phyloP scores from a whole-genome alignment of 2,888 invertebrate genomes.

The Diaphora mendica region DNA sequence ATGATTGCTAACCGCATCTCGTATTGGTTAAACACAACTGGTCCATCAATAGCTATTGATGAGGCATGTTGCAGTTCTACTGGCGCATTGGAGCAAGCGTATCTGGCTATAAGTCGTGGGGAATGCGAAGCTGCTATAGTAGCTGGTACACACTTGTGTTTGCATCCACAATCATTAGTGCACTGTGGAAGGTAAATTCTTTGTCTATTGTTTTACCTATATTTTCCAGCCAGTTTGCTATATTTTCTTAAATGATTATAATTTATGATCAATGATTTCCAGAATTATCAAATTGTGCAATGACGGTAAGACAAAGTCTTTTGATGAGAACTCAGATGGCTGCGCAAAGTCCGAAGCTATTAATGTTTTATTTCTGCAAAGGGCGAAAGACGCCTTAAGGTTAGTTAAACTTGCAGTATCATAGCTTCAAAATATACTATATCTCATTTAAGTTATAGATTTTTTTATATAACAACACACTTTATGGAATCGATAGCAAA shows the following conservation, averaged over 20 bases:
- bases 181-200: slow-evolving; percentile 26
- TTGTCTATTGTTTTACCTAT: neutral
- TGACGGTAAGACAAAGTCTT: slow-evolving; percentile 94
- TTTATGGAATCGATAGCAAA: neutral
- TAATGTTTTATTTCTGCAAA: slow-evolving; percentile 89
- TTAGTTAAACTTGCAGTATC: slow-evolving; percentile 37
- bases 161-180: slow-evolving; percentile 69
- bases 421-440: too few species aligned
- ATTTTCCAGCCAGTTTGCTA: neutral
- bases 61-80: slow-evolving; percentile 54
- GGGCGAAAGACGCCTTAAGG: slow-evolving; percentile 85
- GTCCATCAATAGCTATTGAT: slow-evolving; percentile 60
- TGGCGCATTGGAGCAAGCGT: slow-evolving; percentile 57
- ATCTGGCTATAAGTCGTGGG: slow-evolving; percentile 53
- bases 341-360: slow-evolving; percentile 90
- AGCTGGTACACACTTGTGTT: slow-evolving; percentile 70
- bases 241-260: neutral
- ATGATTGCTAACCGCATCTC: slow-evolving; percentile 67
- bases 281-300: slow-evolving; percentile 82
- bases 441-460: too few species aligned
- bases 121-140: slow-evolving; percentile 82
- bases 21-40: slow-evolving; percentile 61
- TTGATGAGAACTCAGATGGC: slow-evolving; percentile 91
- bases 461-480: too few species aligned
- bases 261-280: neutral